Conservation (phyloP, 2,797 vertebrate species). For the Sebastes variabilis region DNA sequence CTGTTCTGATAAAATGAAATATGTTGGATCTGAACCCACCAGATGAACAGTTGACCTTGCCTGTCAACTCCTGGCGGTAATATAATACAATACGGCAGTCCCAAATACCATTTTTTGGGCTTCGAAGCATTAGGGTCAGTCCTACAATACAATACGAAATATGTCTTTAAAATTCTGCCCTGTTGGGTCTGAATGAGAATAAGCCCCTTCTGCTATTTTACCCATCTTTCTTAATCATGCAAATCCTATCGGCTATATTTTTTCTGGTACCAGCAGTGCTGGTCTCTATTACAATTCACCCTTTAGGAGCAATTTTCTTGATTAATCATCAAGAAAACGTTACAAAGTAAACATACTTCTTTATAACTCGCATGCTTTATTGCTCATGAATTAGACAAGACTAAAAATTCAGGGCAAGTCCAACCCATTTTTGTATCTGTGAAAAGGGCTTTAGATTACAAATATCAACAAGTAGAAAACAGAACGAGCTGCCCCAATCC, state of each 20-base stretch:
- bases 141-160: neutral
- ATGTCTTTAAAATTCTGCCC: neutral
- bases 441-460: neutral
- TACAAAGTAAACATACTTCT: neutral
- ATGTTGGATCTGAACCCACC: constrained; percentile 24
- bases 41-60: constrained; percentile 6
- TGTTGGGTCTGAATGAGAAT: neutral
- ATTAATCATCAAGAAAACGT: neutral
- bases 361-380: neutral
- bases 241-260: neutral
- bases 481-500: neutral
- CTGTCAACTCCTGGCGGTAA: neutral
- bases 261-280: neutral
- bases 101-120: too few relatives aligned
- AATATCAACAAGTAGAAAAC: neutral
- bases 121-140: too few relatives aligned
- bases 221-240: neutral
- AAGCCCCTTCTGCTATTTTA: neutral
- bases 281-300: neutral
- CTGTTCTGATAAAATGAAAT: constrained; percentile 26
- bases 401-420: neutral
- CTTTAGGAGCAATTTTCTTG: neutral
- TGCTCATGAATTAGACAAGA: neutral
- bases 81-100: neutral
- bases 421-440: neutral